phyloP scores from a whole-genome alignment of 2,888 invertebrate genomes.

The Marronus borbonicus region DNA sequence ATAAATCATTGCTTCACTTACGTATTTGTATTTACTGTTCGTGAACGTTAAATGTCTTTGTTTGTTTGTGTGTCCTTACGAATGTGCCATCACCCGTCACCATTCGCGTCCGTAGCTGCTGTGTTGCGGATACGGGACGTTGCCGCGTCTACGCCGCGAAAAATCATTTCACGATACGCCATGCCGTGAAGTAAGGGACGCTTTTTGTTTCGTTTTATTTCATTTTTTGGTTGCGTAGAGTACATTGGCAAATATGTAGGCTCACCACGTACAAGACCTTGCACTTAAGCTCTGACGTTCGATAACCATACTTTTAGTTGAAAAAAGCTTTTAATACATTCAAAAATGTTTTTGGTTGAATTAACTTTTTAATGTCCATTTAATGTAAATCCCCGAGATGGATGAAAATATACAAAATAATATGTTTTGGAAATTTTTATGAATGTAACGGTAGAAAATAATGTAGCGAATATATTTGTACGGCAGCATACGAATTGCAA shows the following conservation, averaged over 20 bases:
- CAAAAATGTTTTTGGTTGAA: no score
- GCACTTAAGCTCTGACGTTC: neutral
- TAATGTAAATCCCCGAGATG: no score
- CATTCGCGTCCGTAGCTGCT: conserved; percentile 74
- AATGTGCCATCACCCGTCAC: conserved; percentile 59
- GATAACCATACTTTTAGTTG: neutral
- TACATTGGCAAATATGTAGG: no score
- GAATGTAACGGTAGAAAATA: no score
- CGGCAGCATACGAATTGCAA: no score
- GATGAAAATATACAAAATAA: no score
- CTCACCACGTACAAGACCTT: conserved; percentile 9
- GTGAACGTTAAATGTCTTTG: conserved; percentile 8
- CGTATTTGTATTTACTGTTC: neutral
- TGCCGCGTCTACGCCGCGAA: conserved; percentile 84
- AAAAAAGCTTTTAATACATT: neutral
- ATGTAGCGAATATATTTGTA: no score
- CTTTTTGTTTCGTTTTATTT: conserved; percentile 10
- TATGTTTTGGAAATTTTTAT: no score
- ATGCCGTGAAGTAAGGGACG: conserved; percentile 82
- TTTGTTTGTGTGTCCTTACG: conserved; percentile 49
- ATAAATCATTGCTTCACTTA: conserved; percentile 35
- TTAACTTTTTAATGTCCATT: no score
- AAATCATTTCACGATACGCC: conserved; percentile 86
- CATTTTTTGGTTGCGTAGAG: conserved; percentile 31
- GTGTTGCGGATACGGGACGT: conserved; percentile 81